Conservation (phyloP, 2,797 vertebrate species). For the Ptychadena robeensis region DNA sequence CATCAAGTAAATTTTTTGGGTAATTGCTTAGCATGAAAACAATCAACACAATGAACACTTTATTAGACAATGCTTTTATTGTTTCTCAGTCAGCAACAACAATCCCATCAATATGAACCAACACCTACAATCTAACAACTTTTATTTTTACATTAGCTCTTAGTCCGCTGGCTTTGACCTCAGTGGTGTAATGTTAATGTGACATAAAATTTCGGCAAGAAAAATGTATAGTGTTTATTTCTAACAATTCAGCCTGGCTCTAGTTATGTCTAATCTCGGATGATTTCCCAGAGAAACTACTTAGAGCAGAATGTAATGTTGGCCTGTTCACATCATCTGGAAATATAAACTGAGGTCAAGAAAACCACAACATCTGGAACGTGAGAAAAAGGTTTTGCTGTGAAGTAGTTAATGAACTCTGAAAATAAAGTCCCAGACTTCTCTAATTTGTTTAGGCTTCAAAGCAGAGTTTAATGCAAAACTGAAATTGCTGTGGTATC, state of each 20-base stretch:
- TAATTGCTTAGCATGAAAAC: not conserved
- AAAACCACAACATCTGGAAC: conserved; percentile 87
- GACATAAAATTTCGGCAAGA: conserved; percentile 56
- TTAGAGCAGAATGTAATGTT: conserved; percentile 50
- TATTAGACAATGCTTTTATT: not conserved
- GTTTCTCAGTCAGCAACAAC: not conserved
- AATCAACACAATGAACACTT: not conserved
- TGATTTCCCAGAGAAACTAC: conserved; percentile 53
- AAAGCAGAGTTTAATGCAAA: conserved; percentile 71
- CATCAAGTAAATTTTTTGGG: not conserved
- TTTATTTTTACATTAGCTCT: conserved; percentile 44
- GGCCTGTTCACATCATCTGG: conserved; percentile 68
- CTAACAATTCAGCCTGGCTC: conserved; percentile 29
- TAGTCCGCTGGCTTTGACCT: conserved; percentile 41
- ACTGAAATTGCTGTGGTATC: conserved; percentile 69
- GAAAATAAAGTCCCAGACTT: conserved; percentile 84
- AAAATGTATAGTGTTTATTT: conserved; percentile 59
- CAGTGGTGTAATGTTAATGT: conserved; percentile 53
- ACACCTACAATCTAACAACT: conserved; percentile 22
- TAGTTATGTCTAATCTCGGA: conserved; percentile 26
- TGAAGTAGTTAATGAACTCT: conserved; percentile 87
- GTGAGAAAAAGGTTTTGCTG: conserved; percentile 76
- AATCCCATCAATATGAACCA: conserved; percentile 21
- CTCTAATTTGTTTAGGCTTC: conserved; percentile 90
- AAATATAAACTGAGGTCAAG: conserved; percentile 78